Evolutionary conservation across 2,797 vertebrate genomes (phyloP), one percentile per base, ranked within the genome.

Genomic region (Lutjanus campechanus): DNA sequence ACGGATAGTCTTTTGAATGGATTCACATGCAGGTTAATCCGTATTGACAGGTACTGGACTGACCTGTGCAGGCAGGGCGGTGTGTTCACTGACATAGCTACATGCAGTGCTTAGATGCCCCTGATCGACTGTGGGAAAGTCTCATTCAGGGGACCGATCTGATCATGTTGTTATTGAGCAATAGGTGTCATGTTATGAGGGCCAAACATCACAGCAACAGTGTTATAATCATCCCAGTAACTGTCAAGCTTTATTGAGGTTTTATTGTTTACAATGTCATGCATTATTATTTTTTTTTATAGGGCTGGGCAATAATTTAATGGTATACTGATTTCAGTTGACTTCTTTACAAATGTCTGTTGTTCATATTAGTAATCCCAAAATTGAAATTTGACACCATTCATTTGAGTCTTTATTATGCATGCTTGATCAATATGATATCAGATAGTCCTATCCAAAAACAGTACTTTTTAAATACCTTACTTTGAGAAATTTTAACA

Each of bases 121-220:
- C 15, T 17, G 15, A 29, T 36, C 1, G 3, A 11, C 44, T 13
- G 51, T 53, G 73, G 64, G 43, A 66, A 79, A 46, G 53, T 47
- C 11, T 62, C 40, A 4, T 19, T 61, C 43, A 51, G 5, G 0
- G 59, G 16, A 73, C 62, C 15, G 1, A 55, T 55, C 25, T 61
- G 54, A 5, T 25, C 68, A 22, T 83, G 54, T 70, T 69, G 60
- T 51, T 49, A 11, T 89, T 90, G 70, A 59, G 85, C 62, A 90
- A 83, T 20, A 7, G 7, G 47, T 44, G 55, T 65, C 49, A 11
- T 49, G 29, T 50, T n/a, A 0, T 22, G 7, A 54, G 10, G n/a
- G 11, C 25, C 36, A 66, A 56, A 51, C 76, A 65, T 49, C 46
- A 53, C 50, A 44, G 9, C 40, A 20, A 15, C 47, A 25, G 29